Conservation (phyloP, 2,797 vertebrate species). For the Ptychobarbus kaznakovi region DNA sequence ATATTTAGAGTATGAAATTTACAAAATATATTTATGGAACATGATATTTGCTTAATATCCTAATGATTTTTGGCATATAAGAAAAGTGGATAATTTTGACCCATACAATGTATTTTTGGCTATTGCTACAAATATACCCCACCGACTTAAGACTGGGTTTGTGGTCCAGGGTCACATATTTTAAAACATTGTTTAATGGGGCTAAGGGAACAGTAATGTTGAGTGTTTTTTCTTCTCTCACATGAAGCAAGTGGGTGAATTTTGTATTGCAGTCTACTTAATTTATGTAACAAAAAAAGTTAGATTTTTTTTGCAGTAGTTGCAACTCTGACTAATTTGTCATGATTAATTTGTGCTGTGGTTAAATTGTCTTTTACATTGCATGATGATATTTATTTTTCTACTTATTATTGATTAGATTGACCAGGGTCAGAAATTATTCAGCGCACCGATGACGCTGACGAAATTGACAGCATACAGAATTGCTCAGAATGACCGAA, state of each 20-base stretch:
- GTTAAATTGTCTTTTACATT: not conserved
- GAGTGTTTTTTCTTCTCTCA: not conserved
- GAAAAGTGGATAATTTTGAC: no score
- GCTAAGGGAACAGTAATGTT: not conserved
- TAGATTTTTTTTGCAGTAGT: not conserved
- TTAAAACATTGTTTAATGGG: not conserved
- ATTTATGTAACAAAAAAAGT: not conserved
- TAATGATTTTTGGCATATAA: no score
- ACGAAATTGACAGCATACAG: no score
- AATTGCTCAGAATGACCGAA: not conserved
- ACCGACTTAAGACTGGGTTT: no score
- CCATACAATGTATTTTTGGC: no score
- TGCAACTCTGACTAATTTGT: slow-evolving; percentile 2
- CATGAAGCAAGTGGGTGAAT: not conserved
- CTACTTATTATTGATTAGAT: not conserved
- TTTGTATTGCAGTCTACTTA: not conserved
- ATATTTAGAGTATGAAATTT: no score
- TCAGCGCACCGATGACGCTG: not conserved
- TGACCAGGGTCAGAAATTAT: not conserved
- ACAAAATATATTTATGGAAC: no score
- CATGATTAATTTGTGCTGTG: not conserved
- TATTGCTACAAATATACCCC: no score
- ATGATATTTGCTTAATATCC: no score
- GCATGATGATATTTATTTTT: not conserved
- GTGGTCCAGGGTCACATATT: no score